Evolutionary conservation across 2,888 invertebrate genomes (phyloP), one percentile per base, ranked within the genome.

Genomic region (Xiphydria camelus): DNA sequence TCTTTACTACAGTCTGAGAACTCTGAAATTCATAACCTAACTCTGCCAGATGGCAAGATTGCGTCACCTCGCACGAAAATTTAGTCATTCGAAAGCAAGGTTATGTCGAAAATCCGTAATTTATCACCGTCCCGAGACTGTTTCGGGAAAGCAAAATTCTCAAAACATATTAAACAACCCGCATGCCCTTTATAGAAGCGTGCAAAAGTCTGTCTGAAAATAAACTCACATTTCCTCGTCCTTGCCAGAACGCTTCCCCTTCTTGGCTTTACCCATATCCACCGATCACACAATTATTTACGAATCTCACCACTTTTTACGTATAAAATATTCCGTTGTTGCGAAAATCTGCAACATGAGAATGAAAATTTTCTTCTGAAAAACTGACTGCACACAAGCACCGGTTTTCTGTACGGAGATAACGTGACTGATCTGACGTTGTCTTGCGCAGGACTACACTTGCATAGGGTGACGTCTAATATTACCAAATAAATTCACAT

Each of bases 221-320:
- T 56, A 55, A 63, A 76, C 81, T 82, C 78, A 88, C 88, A 86
- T 84, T 66, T 89, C 88, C 60, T 88, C 88, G 57, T 83, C 85
- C 71, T 82, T 82, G 73, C 81, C 82, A 77, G 83, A 84, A 80
- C 88, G 89, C 79, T 88, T 88, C 75, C 86, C 85, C 78, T 89
- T 89, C 83, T 89, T 89, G 75, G 86, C 82, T 80, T 89, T 89
- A 71, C 87, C 89, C 89, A 88, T 88, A 45, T 45, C 49, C 36
- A 22, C 15, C 4, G 34, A 21, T 41, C 31, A 15, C 10, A 6
- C 32, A 18, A 12, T 33, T 31, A 7, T 12, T 14, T 25, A 12
- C 10, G 26, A n/a, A 23, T 50, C 46, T 55, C 43, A 51, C 32
- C 48, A 48, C 47, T 59, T 49, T 55, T 59, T 57, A 29, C 49